Conservation (phyloP, 37 sponge, comb jelly and placozoan species). For the Bolinopsis microptera region DNA sequence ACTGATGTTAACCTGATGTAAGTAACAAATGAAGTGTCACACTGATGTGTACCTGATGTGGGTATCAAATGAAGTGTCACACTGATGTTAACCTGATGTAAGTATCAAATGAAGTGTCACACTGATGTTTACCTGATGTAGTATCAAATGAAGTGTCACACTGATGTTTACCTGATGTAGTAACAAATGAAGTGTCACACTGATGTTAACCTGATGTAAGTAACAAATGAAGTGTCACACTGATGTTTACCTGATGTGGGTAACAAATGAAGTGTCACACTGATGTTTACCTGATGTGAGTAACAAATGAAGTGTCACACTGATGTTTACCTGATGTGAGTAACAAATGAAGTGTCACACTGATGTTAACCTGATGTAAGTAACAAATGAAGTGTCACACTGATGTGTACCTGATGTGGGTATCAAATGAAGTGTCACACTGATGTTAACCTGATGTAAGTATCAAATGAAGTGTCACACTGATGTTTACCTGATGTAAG, state of each 20-base stretch:
- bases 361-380: slow-evolving; percentile 57
- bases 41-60: slow-evolving; percentile 64
- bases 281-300: slow-evolving; percentile 61
- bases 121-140: slow-evolving; percentile 61
- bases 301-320: slow-evolving; percentile 61
- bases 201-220: slow-evolving; percentile 57
- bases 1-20: slow-evolving; percentile 62
- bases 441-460: slow-evolving; percentile 57
- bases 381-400: slow-evolving; percentile 61
- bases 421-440: slow-evolving; percentile 63
- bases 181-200: slow-evolving; percentile 61
- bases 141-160: slow-evolving; percentile 63
- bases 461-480: slow-evolving; percentile 63
- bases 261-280: slow-evolving; percentile 61
- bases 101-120: slow-evolving; percentile 59
- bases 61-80: slow-evolving; percentile 59
- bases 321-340: slow-evolving; percentile 61
- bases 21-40: slow-evolving; percentile 56
- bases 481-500: slow-evolving; percentile 58
- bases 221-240: slow-evolving; percentile 61
- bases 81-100: slow-evolving; percentile 62
- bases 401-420: slow-evolving; percentile 61
- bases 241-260: slow-evolving; percentile 61
- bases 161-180: slow-evolving; percentile 61
- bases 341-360: slow-evolving; percentile 61